Base-by-base conservation (phyloP, 2,888 invertebrate genomes). In the Drosophila rellima region DNA sequence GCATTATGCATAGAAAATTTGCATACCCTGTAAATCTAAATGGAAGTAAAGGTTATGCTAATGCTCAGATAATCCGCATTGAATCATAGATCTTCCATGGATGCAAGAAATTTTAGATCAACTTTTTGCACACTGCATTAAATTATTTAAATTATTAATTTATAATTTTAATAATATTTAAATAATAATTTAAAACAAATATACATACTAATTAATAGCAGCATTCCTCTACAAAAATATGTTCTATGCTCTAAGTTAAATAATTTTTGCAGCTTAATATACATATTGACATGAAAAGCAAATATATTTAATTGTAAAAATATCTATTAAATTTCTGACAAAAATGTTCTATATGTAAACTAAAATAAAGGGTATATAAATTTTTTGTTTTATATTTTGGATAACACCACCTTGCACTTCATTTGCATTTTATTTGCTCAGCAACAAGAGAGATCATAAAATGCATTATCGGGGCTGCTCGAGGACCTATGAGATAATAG, bases 401-500 rank as follows among this genome's bases (percentile, higher is more conserved):
- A 11, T n/a, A 23, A 7, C 47, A 29, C 0, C 33, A 13, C 11
- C 0, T 31, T 42, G 15, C 6, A 18, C 15, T 6, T 17, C 4
- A 15, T 23, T 33, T 42, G 13, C 35, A 39, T 10, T 29, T 6
- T 57, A 11, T 35, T 15, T 18, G 11, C 6, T 18, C 7, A 37
- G n/a, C 47, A 26, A 17, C 52, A 6, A n/a, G 11, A 13, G 5
- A 42, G 42, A 31, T 56, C 50, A 62, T 59, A 51, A 74, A 71
- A 51, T 60, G 39, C 33, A 45, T 57, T 48, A 65, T 29, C 52
- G 54, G 17, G 48, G 51, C 48, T 23, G 33, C 48, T 31, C 23
- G 62, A 73, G 79, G 75, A 78, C 61, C 45, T 52, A 47, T 60
- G 52, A 51, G 54, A 26, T 44, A 42, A 42, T 20, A 39, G 31